A percentile compares a stretch with the other conserved stretches of the same genome.
These are phyloP conservation scores for Exocentrus adspersus DNA, from an alignment of 2,888 invertebrate genomes.

Conservation along the genomic window DNA sequence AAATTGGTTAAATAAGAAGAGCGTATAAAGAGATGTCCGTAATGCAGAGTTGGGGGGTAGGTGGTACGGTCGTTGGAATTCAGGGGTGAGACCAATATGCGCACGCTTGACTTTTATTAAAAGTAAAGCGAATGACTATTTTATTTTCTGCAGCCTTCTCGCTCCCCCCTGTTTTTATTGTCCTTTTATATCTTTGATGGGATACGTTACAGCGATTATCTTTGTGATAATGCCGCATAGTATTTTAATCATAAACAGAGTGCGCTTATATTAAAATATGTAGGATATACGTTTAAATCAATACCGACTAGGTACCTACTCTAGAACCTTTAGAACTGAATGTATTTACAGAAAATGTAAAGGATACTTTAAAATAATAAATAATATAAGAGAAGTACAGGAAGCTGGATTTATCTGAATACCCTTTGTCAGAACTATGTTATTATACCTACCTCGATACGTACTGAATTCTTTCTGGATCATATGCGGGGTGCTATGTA, in stretches of 20 bases:
- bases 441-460: no score
- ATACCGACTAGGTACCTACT: no score
- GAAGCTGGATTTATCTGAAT: no score
- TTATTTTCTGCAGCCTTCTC: conserved; percentile 51
- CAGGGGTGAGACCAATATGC: conserved; percentile 55
- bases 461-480: no score
- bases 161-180: conserved; percentile 49
- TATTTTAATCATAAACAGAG: background rate
- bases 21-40: conserved; percentile 36
- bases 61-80: conserved; percentile 43
- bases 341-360: no score
- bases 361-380: no score
- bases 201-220: conserved; percentile 46
- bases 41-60: conserved; percentile 32
- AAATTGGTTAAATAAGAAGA: conserved; percentile 39
- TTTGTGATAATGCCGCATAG: conserved; percentile 39
- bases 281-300: no score
- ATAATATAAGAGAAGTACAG: no score
- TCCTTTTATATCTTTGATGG: conserved; percentile 45
- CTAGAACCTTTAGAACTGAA: no score
- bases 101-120: conserved; percentile 63
- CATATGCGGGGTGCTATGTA: no score
- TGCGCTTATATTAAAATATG: no score
- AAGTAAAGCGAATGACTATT: conserved; percentile 61
- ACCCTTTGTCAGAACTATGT: no score